These are phyloP conservation scores for Notarius lentiginosus DNA, from an alignment of 2,113 vertebrate genomes.

Conservation along the genomic window DNA sequence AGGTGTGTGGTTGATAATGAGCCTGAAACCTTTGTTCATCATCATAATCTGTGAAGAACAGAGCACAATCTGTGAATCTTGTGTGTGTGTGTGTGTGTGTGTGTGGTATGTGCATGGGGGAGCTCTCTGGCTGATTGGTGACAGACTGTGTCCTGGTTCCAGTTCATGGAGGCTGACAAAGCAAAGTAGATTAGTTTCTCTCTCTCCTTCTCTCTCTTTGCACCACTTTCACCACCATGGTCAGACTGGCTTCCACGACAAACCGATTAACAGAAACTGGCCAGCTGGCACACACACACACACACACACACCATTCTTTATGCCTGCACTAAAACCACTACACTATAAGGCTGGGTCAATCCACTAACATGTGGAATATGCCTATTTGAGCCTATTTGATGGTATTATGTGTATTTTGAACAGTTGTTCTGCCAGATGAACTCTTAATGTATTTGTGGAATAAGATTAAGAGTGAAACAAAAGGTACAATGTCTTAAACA, in stretches of 20 bases:
- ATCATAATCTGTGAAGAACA: neutral
- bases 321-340: neutral
- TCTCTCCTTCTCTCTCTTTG: slow-evolving; percentile 30
- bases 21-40: slow-evolving; percentile 1
- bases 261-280: slow-evolving; percentile 34
- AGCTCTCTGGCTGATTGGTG: slow-evolving; percentile 16
- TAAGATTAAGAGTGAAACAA: neutral
- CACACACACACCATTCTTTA: neutral
- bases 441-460: neutral
- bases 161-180: slow-evolving; percentile 48
- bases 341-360: neutral
- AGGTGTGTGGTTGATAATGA: neutral
- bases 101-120: neutral
- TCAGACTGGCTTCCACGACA: slow-evolving; percentile 16
- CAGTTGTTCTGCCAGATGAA: neutral
- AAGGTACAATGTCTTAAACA: neutral
- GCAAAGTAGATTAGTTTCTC: slow-evolving; percentile 50
- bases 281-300: neutral
- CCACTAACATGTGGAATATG: neutral
- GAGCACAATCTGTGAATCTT: neutral
- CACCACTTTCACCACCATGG: slow-evolving; percentile 20
- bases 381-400: too few relatives aligned
- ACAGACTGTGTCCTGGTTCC: slow-evolving; percentile 47
- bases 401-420: neutral
- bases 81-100: slow-evolving; percentile 26